Evolutionary conservation across 1,140 invertebrate genomes (phyloP), one percentile per base, ranked within the genome.

Genomic region (Drosophila equinoxialis): DNA sequence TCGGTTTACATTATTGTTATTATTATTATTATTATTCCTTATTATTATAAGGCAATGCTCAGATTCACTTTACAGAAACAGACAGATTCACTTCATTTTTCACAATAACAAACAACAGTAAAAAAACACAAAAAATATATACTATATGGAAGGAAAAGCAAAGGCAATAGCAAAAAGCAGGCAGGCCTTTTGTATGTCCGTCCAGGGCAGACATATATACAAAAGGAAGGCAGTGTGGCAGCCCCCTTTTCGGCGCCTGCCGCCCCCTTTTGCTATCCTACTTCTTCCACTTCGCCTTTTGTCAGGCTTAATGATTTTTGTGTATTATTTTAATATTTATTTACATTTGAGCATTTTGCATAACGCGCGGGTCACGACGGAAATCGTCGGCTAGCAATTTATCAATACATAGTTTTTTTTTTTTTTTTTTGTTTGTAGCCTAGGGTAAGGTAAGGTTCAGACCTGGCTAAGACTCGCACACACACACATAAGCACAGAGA

Each of bases 281-380:
- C 30, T 51, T 51, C 45, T 11, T 35, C 41, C 59, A 6, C 59
- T 39, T 39, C 55, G 42, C 23, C 59, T 39, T 30, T 20, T 59
- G 77, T 58, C 74, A 71, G 79, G 71, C 66, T 77, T 71, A 73
- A 66, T 79, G 74, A 76, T 78, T 89, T 79, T 89, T 89, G 85
- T 89, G 85, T 84, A 89, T 90, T 89, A 89, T 90, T 89, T 89
- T 89, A 89, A 89, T 89, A 85, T 90, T 90, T 90, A 81, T 90
- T 90, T 90, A 89, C 87, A 81, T 90, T 84, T 83, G 77, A 81
- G 80, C 57, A 79, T 89, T 90, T 90, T 90, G 87, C 87, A 90
- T 90, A 90, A 90, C 87, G 87, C 87, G 85, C 87, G 77, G 87
- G 87, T 90, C 87, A 90, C 87, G 87, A 91, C 87, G 87, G 87